Base-by-base conservation (phyloP, 2,797 vertebrate genomes). In the Ceryle rudis region DNA sequence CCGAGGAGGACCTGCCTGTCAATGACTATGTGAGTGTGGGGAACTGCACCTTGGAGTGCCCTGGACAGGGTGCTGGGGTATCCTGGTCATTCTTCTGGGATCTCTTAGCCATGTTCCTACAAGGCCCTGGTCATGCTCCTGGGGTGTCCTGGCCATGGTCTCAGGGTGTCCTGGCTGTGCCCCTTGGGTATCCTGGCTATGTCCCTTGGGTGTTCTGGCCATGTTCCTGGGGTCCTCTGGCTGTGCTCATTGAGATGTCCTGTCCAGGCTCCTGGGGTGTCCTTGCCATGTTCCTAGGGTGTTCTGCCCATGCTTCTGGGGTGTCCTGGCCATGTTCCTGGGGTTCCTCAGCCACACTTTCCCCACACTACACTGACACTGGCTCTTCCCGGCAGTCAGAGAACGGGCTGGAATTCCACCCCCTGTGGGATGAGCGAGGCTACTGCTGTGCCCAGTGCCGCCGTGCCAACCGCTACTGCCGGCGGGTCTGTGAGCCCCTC, bases 391-490 rank as follows among this genome's bases (percentile, higher is more conserved):
- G 82, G 71, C 98, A 99, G 99, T 99, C 98, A 52, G 99, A 99
- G 70, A 98, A 97, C 4, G 99, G 98, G 92, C 97, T 99, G 47
- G 98, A 99, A 96, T 99, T 99, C 96, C 98, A 99, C 89, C 98
- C 98, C 54, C 97, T 98, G 96, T 98, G 99, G 98, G 99, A 99
- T 1, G 99, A 99, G 51, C 96, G 95, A 20, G 99, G 99, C 46
- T 99, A 98, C 96, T 99, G 99, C 98, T 99, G 99, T 58, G 98
- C 99, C 96, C 97, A 98, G 97, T 99, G 99, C 98, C 99, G 98
- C 60, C 98, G 98, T 2, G 99, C 99, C 96, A 98, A 99, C 97
- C 99, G 98, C 96, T 99, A 98, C 97, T 99, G 99, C 97, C 99
- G 97, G 62, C 98, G 99, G 35, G 99, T 99, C 97, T 97, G 99